Conservation (phyloP, 2,797 vertebrate genomes). For the Cuniculus paca region DNA sequence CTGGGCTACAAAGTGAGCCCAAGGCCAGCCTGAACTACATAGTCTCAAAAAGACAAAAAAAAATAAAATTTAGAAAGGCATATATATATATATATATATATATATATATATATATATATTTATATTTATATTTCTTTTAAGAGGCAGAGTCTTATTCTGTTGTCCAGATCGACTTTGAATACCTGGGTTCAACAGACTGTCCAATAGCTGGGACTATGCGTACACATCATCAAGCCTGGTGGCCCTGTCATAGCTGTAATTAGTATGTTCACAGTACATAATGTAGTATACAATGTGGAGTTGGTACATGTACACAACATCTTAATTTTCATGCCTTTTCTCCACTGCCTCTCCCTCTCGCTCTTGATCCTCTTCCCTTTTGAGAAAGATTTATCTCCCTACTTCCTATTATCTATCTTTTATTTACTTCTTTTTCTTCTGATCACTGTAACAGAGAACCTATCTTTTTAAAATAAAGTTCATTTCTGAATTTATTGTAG, state of each 20-base stretch:
- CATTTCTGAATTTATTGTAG: conserved; percentile 5
- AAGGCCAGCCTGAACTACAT: no score
- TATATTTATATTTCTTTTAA: background rate
- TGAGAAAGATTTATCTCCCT: background rate
- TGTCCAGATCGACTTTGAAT: background rate
- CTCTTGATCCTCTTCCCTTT: background rate
- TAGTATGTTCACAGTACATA: background rate
- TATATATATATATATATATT: no score
- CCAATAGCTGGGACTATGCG: background rate
- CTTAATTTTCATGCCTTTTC: background rate
- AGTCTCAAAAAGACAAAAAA: no score
- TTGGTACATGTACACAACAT: background rate
- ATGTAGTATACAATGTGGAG: background rate
- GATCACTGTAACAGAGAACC: background rate
- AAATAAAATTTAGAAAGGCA: background rate
- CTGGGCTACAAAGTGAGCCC: no score
- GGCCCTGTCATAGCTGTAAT: background rate
- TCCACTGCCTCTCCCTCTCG: background rate
- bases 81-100: no score
- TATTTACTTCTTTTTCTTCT: background rate
- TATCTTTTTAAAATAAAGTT: conserved; percentile 17
- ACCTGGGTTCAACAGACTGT: background rate
- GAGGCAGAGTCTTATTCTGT: background rate
- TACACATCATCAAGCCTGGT: background rate
- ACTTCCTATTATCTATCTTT: background rate